Conservation (phyloP, 2,888 invertebrate genomes). For the Diloba caeruleocephala region DNA sequence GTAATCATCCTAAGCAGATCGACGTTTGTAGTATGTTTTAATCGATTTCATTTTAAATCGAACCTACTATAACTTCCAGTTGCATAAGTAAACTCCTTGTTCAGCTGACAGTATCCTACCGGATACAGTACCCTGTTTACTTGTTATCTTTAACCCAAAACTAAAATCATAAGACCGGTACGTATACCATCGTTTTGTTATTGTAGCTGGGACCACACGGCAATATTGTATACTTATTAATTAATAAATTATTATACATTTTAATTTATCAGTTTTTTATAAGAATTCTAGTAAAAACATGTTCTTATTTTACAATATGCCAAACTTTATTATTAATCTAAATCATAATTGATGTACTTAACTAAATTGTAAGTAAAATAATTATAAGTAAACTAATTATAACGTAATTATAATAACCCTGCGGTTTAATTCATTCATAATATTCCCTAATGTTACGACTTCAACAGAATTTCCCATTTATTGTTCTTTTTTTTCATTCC, state of each 20-base stretch:
- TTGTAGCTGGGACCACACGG: constrained; percentile 35
- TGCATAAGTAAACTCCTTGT: no score
- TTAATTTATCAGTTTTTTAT: constrained; percentile 17
- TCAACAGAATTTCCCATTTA: neutral
- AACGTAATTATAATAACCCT: constrained; percentile 26
- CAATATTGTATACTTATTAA: constrained; percentile 31
- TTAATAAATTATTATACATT: constrained; percentile 7
- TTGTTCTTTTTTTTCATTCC: no score
- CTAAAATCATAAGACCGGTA: no score
- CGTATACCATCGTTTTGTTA: no score
- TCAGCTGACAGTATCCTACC: no score
- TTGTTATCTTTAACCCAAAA: no score
- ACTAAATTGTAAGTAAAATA: constrained; percentile 44
- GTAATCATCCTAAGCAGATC: no score
- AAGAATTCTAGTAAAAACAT: constrained; percentile 2
- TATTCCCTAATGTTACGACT: constrained; percentile 13
- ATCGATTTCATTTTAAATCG: no score
- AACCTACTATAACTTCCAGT: no score
- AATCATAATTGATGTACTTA: constrained; percentile 43
- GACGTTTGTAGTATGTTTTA: no score
- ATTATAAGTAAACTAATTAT: constrained; percentile 33
- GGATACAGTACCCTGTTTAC: no score
- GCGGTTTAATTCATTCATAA: constrained; percentile 1
- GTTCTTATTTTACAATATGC: constrained; percentile 30
- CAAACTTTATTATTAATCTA: constrained; percentile 35